Evolutionary conservation across 1,140 invertebrate species (phyloP).

Genomic region (Orchesella cincta): DNA sequence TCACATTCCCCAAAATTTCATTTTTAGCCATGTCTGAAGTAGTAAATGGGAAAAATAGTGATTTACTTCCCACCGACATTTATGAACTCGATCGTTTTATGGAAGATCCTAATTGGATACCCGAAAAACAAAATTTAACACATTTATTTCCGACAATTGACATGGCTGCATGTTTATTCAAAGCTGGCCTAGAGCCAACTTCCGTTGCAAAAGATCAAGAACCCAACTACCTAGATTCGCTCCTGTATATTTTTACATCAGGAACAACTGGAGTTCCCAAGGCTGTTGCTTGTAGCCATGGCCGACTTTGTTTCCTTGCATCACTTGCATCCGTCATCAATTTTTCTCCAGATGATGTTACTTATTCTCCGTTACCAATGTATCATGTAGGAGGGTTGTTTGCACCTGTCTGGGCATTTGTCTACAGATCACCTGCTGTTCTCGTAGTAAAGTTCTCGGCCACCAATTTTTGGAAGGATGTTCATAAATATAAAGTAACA

Average conservation of each 20-base stretch:
- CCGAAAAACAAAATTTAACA: too few relatives aligned
- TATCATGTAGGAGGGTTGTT: slow-evolving; percentile 77
- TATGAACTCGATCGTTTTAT: slow-evolving; percentile 9
- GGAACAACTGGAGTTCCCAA: slow-evolving; percentile 64
- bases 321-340: slow-evolving; percentile 64
- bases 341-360: slow-evolving; percentile 64
- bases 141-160: too few relatives aligned
- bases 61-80: too few relatives aligned
- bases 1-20: too few relatives aligned
- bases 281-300: slow-evolving; percentile 61
- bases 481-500: slow-evolving; percentile 65
- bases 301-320: slow-evolving; percentile 42
- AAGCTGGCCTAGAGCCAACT: too few relatives aligned
- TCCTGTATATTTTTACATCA: slow-evolving; percentile 63
- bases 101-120: too few relatives aligned
- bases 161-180: too few relatives aligned
- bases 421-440: slow-evolving; percentile 61
- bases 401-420: slow-evolving; percentile 60
- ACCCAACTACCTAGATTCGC: slow-evolving; percentile 27
- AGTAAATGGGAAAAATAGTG: too few relatives aligned
- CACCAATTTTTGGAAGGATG: slow-evolving; percentile 68
- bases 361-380: slow-evolving; percentile 87
- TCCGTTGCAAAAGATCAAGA: too few relatives aligned
- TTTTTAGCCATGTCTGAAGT: too few relatives aligned
- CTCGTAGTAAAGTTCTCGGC: slow-evolving; percentile 68